Base-by-base conservation (phyloP, 2,113 vertebrate genomes). In the Corythornis vintsioides region DNA sequence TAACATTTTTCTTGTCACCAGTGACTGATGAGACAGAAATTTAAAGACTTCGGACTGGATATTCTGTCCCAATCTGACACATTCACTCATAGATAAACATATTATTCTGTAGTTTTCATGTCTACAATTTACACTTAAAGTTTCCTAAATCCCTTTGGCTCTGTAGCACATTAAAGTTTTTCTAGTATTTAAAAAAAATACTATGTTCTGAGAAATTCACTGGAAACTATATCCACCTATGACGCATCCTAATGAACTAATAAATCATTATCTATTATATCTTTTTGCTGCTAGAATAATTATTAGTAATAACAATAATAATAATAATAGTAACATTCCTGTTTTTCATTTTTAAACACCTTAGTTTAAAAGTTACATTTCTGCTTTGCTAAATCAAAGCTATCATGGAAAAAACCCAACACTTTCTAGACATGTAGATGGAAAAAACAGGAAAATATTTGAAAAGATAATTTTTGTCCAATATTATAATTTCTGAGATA, bases 341-440 rank as follows among this genome's bases (percentile, higher is more conserved):
- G 24, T 19, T 55, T 89, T 95, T 82, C 2, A 73, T 40, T 59
- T 83, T 77, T 59, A 43, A 84, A 86, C 22, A 61, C 8, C 8
- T 83, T 33, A 26, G 6, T 50, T 52, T 61, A 38, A 48, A 77
- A 69, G 5, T 38, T 75, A 16, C 4, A 24, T 76, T 89, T 92
- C 31, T 83, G 19, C 63, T 87, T 83, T 83, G 13, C 40, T 64
- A 67, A 33, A 43, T 81, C 60, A 83, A 89, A 61, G 14, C 26
- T 73, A 4, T 47, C 2, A 10, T 11, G 8, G 35, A 19, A 70
- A 86, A 82, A 86, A 48, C 8, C 0, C 0, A 3, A 1, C 17
- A 65, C 4, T 81, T 90, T 21, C 12, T 57, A 80, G 24, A 17
- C 33, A 31, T 8, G 20, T n/a, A 43, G 43, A 67, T 84, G 10